Percentiles rank a stretch among this genome's conserved stretches.
Evolutionary conservation across 2,113 vertebrate genomes (phyloP).

Genomic region (Strix aluco): DNA sequence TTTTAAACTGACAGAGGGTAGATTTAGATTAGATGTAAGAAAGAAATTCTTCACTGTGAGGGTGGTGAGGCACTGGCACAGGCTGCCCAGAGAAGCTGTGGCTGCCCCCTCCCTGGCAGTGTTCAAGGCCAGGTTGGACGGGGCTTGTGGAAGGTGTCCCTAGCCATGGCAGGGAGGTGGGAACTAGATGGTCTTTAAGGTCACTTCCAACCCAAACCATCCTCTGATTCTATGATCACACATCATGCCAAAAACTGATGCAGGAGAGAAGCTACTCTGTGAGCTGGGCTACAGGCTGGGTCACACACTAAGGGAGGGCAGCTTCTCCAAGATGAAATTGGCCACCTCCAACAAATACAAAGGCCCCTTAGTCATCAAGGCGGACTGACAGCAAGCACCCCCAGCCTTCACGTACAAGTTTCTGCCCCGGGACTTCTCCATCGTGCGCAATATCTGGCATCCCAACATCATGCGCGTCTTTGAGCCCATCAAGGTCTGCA

Average conservation of each 20-base stretch:
- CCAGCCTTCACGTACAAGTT: constrained; percentile 74
- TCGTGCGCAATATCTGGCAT: constrained; percentile 71
- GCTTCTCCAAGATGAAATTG: constrained; percentile 80
- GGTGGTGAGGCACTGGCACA: too few species aligned
- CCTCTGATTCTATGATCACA: not conserved
- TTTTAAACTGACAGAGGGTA: too few species aligned
- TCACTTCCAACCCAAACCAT: too few species aligned
- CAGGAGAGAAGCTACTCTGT: constrained; percentile 68
- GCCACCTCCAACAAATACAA: constrained; percentile 78
- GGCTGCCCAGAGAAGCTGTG: too few species aligned
- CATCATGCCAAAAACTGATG: not conserved
- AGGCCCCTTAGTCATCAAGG: constrained; percentile 77
- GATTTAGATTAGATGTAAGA: too few species aligned
- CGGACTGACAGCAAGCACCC: constrained; percentile 70
- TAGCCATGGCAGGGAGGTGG: too few species aligned
- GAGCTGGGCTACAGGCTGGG: constrained; percentile 78
- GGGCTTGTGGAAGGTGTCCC: too few species aligned
- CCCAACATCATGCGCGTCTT: constrained; percentile 76
- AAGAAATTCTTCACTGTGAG: too few species aligned
- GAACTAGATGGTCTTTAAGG: too few species aligned
- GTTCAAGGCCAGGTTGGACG: too few species aligned
- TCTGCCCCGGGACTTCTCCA: constrained; percentile 77
- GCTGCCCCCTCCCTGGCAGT: too few species aligned
- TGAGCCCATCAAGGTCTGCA: constrained; percentile 77
- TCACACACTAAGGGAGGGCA: constrained; percentile 74